Evolutionary conservation across 2,797 vertebrate species (phyloP), one percentile per base, ranked within the genome.

Genomic region (Buceros bicornis): DNA sequence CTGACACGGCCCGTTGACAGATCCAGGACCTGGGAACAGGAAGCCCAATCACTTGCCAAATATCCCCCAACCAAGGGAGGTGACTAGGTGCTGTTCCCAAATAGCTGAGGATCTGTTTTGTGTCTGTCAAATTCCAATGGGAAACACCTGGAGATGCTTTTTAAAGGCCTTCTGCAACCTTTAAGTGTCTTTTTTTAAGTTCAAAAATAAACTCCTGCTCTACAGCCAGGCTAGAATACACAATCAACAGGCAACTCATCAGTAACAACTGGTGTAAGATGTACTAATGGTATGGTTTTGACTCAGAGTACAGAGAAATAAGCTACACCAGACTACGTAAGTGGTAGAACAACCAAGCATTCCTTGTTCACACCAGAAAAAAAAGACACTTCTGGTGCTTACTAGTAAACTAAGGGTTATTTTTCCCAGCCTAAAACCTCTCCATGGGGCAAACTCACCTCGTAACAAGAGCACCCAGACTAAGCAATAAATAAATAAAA

Each of bases 101-200:
- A 78, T 61, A 77, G 31, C 8, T 72, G 42, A 79, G 31, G 31
- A 92, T 76, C 89, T 92, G 80, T 85, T 95, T 85, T 85, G 87
- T 67, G n/a, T 65, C 81, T 93, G 62, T 70, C 89, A 92, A 89
- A 89, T n/a, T 42, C 45, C 78, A 93, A 28, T 6, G 9, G 88
- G 72, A 92, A 91, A 93, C 84, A 95, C 74, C 81, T 86, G 77
- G 69, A 84, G 58, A 90, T 18, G 5, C 15, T 54, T 28, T 61
- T 61, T 57, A 50, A 53, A 89, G 74, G 26, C 24, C 26, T 37
- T 33, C 10, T 11, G 87, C 70, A 54, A 58, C 24, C 37, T 89
- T 87, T 84, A 57, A 21, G 83, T 73, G 48, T 53, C 1, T 28
- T 33, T 50, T 50, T 62, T 40, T 3, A 8, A 65, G 50, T 56